A percentile compares a stretch with the other conserved stretches of the same genome.
phyloP scores from a whole-genome alignment of 92 coral and sea anemone species.

The Chrysogorgia sp. region DNA sequence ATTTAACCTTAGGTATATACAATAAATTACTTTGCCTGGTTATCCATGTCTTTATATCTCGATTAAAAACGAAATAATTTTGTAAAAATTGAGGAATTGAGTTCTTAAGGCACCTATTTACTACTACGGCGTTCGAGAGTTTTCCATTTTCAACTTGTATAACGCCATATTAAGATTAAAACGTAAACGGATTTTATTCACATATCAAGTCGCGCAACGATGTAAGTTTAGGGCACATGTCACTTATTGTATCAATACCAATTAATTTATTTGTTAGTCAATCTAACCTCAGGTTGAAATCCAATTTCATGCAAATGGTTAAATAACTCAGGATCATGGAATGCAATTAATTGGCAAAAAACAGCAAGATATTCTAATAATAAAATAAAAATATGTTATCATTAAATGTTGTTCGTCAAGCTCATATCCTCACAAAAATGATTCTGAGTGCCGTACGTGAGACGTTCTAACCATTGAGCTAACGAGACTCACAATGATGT shows the following conservation, averaged over 20 bases:
- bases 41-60: too few species aligned
- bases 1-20: too few species aligned
- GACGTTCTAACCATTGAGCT: background rate
- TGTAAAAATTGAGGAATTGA: too few species aligned
- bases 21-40: too few species aligned
- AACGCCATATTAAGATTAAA: too few species aligned
- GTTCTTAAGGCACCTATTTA: too few species aligned
- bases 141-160: background rate
- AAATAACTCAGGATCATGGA: conserved; percentile 97
- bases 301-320: conserved; percentile 90
- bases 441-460: too few species aligned
- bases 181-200: too few species aligned
- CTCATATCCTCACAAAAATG: too few species aligned
- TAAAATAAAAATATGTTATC: background rate
- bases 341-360: conserved; percentile 93
- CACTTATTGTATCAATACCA: background rate
- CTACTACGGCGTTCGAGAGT: background rate
- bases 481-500: too few species aligned
- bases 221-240: background rate
- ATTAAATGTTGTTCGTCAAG: background rate
- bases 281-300: conserved; percentile 91
- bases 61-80: too few species aligned
- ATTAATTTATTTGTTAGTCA: background rate
- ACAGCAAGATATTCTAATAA: conserved; percentile 92
- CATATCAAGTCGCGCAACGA: too few species aligned